These are phyloP conservation scores for Eucidaris tribuloides DNA, from an alignment of 35 echinoderm and acorn worm genomes.

Conservation along the genomic window DNA sequence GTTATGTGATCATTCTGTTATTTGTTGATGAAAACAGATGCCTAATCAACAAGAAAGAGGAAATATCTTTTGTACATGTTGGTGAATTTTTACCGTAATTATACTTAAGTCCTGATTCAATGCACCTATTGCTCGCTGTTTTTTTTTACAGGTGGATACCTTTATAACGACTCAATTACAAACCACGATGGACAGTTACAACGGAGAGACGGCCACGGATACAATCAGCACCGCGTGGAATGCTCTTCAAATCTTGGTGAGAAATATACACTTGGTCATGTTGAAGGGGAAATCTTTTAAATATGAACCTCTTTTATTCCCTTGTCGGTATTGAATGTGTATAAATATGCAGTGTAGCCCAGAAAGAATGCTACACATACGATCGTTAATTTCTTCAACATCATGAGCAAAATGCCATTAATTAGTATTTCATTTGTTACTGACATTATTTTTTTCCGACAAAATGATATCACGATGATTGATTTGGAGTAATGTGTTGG, in stretches of 20 bases:
- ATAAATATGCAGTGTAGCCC: too few relatives aligned
- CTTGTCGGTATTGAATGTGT: not conserved
- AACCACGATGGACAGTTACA: conserved; percentile 47
- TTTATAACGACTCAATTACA: conserved; percentile 17
- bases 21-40: too few relatives aligned
- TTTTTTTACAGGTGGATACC: conserved; percentile 39
- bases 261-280: not conserved
- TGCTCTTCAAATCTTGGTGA: conserved; percentile 62
- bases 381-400: not conserved
- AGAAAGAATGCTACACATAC: too few relatives aligned
- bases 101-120: too few relatives aligned
- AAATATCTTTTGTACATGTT: too few relatives aligned
- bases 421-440: not conserved
- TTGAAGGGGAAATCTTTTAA: not conserved
- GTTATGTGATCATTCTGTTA: too few relatives aligned
- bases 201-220: not conserved
- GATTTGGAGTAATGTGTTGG: too few relatives aligned
- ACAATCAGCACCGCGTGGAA: conserved; percentile 67
- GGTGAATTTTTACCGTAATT: too few relatives aligned
- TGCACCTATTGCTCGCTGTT: too few relatives aligned
- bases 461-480: too few relatives aligned
- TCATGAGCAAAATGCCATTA: not conserved
- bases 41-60: too few relatives aligned
- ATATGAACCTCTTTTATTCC: not conserved
- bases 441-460: too few relatives aligned